Evolutionary conservation across 2,888 invertebrate genomes (phyloP).

Genomic region (Meganola albula): DNA sequence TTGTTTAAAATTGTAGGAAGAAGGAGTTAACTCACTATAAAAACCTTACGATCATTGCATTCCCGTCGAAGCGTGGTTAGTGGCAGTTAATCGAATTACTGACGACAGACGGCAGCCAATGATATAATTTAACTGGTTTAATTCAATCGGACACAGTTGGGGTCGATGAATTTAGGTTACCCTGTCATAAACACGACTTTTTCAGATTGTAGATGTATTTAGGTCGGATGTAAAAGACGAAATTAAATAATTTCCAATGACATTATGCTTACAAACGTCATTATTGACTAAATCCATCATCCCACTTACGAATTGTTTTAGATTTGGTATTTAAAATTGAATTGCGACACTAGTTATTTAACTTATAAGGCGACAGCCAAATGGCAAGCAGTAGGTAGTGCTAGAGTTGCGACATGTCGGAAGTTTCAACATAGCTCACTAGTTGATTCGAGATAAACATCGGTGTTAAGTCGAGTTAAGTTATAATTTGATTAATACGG

Average conservation of each 20-base stretch:
- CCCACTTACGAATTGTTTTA: conserved; percentile 27
- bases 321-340: conserved; percentile 29
- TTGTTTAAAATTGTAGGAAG: conserved; percentile 26
- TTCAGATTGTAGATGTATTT: conserved; percentile 40
- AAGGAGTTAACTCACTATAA: conserved; percentile 26
- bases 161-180: conserved; percentile 66
- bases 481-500: conserved; percentile 36
- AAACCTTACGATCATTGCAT: conserved; percentile 39
- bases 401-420: conserved; percentile 56
- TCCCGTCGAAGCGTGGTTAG: conserved; percentile 45
- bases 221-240: conserved; percentile 34
- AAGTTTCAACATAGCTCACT: conserved; percentile 60
- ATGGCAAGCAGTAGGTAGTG: conserved; percentile 49
- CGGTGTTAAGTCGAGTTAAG: conserved; percentile 44
- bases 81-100: conserved; percentile 63
- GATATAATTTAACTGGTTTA: conserved; percentile 74
- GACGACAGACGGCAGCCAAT: conserved; percentile 58
- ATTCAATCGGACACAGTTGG: conserved; percentile 66
- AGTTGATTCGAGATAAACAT: conserved; percentile 51
- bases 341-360: conserved; percentile 66
- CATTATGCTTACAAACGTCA: conserved; percentile 2
- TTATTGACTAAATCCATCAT: conserved; percentile 35
- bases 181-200: conserved; percentile 42
- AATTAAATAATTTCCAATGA: conserved; percentile 24
- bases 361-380: conserved; percentile 59